Evolutionary conservation across 1,140 invertebrate species (phyloP), one percentile per base, ranked within the genome.

Genomic region (Drosophila lowei): DNA sequence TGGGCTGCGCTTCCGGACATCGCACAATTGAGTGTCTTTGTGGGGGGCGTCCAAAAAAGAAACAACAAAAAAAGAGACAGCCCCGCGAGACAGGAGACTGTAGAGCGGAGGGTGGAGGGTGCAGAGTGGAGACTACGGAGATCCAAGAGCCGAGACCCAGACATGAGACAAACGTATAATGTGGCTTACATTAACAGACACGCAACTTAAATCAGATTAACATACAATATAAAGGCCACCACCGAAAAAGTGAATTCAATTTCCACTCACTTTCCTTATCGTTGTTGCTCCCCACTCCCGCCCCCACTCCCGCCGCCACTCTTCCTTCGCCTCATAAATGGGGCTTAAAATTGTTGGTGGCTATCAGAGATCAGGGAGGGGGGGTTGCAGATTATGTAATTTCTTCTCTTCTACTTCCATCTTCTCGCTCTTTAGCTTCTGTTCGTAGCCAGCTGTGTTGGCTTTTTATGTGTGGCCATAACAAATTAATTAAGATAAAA

Each of bases 141-240:
- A 25, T 38, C 15, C 21, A 13, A 21, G 48, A 46, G 21, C 13
- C 34, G 15, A 34, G n/a, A 34, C n/a, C 21, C 64, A 42, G 21
- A 38, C 28, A 56, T 38, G 18, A 43, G 55, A 54, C 38, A 44
- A 44, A 34, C 16, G 30, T 57, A 65, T 64, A 47, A 53, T 68
- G 55, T 66, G 72, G 63, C 49, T 75, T 54, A 75, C 72, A 76
- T 75, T 76, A 56, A 56, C 72, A 47, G 72, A 64, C 72, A 76
- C 47, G 72, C 56, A 75, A 68, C 62, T 68, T 62, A 66, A 73
- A 86, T 67, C 81, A 56, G 58, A 74, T 77, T 85, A 86, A 66
- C 77, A 81, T 77, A 83, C 73, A 81, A 81, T 70, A 54, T 46
- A 60, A 73, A 44, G 53, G 58, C 46, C 28, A 13, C 11, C 53